These are phyloP conservation scores for Labrus mixtus DNA, from an alignment of 2,113 vertebrate genomes.

Conservation along the genomic window DNA sequence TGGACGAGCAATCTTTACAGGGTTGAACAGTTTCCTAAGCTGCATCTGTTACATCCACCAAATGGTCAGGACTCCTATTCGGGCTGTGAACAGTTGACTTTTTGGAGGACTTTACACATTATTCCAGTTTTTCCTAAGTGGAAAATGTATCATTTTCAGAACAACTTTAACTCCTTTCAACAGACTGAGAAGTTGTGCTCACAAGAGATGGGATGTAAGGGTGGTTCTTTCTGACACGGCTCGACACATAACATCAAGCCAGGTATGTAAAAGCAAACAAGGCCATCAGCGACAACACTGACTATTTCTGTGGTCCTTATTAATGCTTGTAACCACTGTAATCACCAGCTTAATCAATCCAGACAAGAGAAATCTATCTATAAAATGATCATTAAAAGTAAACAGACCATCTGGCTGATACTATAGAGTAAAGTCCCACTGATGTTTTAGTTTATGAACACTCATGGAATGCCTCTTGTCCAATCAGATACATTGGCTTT, in stretches of 20 bases:
- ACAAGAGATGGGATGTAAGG: conserved; percentile 34
- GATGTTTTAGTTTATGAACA: no score
- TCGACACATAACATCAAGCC: conserved; percentile 45
- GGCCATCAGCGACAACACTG: no score
- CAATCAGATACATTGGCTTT: no score
- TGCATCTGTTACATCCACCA: conserved; percentile 2
- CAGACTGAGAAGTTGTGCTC: conserved; percentile 23
- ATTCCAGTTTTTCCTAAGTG: neutral
- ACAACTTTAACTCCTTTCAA: conserved; percentile 28
- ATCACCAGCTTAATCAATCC: no score
- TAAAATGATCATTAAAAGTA: no score
- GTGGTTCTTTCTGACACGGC: conserved; percentile 25
- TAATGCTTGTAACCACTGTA: no score
- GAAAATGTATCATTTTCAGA: conserved; percentile 21
- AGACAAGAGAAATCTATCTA: no score
- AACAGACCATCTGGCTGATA: no score
- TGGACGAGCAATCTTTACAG: conserved; percentile 44
- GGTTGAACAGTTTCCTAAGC: conserved; percentile 19
- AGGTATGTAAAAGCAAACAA: neutral
- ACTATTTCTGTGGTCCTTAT: no score
- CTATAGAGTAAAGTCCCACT: no score
- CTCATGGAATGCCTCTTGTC: no score
- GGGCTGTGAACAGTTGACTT: neutral
- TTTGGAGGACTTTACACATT: conserved; percentile 3
- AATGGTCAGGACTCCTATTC: neutral